Evolutionary conservation across 2,888 invertebrate species (phyloP).

Genomic region (Malthinus seriepunctatus): DNA sequence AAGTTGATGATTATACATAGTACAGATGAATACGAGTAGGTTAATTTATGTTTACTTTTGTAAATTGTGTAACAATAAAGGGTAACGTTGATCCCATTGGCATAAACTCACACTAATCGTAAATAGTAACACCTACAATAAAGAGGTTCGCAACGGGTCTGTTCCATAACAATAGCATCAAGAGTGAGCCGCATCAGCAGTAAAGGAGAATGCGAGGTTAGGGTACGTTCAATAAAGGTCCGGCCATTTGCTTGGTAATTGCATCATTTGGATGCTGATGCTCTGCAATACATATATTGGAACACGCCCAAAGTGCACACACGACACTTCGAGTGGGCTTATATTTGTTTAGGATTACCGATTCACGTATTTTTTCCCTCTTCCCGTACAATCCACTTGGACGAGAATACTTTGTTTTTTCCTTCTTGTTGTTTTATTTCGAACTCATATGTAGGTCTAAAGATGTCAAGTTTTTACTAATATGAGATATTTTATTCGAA

Average conservation of each 20-base stretch:
- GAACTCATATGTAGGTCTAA: constrained; percentile 6
- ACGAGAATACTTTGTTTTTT: constrained; percentile 20
- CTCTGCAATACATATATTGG: constrained; percentile 53
- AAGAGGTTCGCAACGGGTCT: constrained; percentile 40
- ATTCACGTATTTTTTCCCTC: constrained; percentile 37
- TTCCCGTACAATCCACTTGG: constrained; percentile 24
- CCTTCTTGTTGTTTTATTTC: constrained; percentile 19
- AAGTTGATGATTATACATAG: neutral
- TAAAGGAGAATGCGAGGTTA: constrained; percentile 35
- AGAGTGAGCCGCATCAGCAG: constrained; percentile 39
- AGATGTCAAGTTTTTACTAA: constrained; percentile 19
- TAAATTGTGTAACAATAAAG: constrained; percentile 28
- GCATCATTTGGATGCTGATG: constrained; percentile 56
- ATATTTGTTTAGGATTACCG: constrained; percentile 52
- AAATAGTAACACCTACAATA: constrained; percentile 42
- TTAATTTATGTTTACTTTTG: constrained; percentile 24
- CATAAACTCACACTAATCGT: constrained; percentile 39
- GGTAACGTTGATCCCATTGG: constrained; percentile 33
- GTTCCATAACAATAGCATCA: constrained; percentile 42
- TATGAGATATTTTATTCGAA: constrained; percentile 14
- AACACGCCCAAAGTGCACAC: constrained; percentile 49
- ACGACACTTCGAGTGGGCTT: constrained; percentile 47
- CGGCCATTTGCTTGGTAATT: constrained; percentile 53
- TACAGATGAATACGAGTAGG: constrained; percentile 12
- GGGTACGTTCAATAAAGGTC: constrained; percentile 41